phyloP scores from a whole-genome alignment of 2,888 invertebrate species.

The Halictus quadricinctus region DNA sequence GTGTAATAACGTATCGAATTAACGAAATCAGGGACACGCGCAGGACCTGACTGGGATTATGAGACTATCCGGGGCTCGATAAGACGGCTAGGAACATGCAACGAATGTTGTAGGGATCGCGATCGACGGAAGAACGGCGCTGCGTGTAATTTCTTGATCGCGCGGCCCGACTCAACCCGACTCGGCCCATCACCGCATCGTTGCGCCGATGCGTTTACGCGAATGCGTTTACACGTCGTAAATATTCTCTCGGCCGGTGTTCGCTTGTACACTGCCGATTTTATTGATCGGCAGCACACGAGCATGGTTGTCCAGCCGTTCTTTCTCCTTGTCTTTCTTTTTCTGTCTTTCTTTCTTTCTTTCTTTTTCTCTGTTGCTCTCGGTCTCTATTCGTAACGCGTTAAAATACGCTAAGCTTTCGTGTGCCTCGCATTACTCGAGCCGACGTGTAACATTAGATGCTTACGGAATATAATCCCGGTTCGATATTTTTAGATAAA shows the following conservation, averaged over 20 bases:
- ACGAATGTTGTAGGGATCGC: background rate
- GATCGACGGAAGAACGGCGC: background rate
- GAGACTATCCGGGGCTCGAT: background rate
- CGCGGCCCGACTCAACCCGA: background rate
- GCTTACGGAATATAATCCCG: slow-evolving; percentile 48
- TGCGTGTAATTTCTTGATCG: slow-evolving; percentile 9
- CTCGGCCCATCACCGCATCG: slow-evolving; percentile 1
- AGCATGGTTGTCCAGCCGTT: background rate
- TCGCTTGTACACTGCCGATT: slow-evolving; percentile 36
- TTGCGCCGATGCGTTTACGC: background rate
- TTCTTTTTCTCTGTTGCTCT: background rate
- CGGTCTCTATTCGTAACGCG: background rate
- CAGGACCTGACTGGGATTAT: background rate
- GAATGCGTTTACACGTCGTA: slow-evolving; percentile 33
- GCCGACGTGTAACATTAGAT: slow-evolving; percentile 43
- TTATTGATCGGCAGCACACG: slow-evolving; percentile 36
- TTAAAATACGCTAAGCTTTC: slow-evolving; percentile 46
- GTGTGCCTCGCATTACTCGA: slow-evolving; percentile 33
- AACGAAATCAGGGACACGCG: too few species aligned
- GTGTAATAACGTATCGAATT: background rate
- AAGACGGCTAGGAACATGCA: background rate
- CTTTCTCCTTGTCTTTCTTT: background rate
- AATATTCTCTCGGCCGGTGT: slow-evolving; percentile 25
- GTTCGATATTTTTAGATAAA: slow-evolving; percentile 47
- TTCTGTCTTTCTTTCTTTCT: background rate